Percentiles rank a stretch among this genome's conserved stretches.
phyloP scores from a whole-genome alignment of 92 coral and sea anemone genomes.

The Epizoanthus illoricatus region DNA sequence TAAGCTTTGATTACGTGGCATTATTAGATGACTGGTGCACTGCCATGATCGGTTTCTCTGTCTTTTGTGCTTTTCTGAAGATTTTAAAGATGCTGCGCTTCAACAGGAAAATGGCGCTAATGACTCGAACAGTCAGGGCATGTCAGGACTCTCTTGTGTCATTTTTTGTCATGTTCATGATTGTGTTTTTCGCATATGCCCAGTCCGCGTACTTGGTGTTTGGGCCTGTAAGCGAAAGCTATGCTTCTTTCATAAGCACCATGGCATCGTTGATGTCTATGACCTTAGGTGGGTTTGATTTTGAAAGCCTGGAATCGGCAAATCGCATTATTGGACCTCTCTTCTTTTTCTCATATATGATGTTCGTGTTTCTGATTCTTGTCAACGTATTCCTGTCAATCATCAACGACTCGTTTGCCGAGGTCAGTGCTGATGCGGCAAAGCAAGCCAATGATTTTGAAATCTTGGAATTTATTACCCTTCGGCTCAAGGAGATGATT shows the following conservation, averaged over 20 bases:
- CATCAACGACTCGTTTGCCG: constrained; percentile 75
- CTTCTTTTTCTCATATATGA: constrained; percentile 80
- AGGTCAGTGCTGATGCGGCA: constrained; percentile 64
- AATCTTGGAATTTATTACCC: constrained; percentile 69
- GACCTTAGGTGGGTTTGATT: constrained; percentile 87
- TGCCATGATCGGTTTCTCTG: constrained; percentile 70
- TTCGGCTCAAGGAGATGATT: constrained; percentile 58
- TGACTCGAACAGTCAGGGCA: constrained; percentile 66
- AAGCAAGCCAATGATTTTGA: constrained; percentile 80
- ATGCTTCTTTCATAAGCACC: constrained; percentile 62
- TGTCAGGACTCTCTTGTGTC: constrained; percentile 65
- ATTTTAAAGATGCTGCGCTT: constrained; percentile 74
- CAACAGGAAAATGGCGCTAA: constrained; percentile 76
- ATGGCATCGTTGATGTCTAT: constrained; percentile 65
- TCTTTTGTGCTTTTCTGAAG: constrained; percentile 72
- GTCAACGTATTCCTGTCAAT: constrained; percentile 82
- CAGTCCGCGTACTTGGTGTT: constrained; percentile 74
- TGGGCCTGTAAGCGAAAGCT: constrained; percentile 53
- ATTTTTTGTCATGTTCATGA: constrained; percentile 66
- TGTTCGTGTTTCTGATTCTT: constrained; percentile 71
- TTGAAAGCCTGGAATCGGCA: constrained; percentile 55
- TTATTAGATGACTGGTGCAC: constrained; percentile 67
- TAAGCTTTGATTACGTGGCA: constrained; percentile 81
- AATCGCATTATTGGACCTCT: constrained; percentile 64
- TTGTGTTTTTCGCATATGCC: constrained; percentile 74